phyloP scores from a whole-genome alignment of 1,140 invertebrate genomes.

The Anthonomus grandis region DNA sequence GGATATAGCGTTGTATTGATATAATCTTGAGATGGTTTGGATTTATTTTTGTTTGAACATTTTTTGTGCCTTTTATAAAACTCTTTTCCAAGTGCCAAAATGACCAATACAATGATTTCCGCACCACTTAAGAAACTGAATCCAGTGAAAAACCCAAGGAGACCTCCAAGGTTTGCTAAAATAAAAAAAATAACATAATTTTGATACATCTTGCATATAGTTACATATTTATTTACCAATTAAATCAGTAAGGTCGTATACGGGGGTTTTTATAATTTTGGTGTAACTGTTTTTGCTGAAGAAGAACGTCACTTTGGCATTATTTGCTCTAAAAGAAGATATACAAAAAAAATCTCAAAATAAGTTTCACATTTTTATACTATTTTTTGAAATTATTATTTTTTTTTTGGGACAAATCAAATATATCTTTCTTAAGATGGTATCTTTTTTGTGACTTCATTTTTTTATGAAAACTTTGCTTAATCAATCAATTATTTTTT shows the following conservation, averaged over 20 bases:
- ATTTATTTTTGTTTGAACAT: too few species aligned
- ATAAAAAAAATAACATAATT: neutral
- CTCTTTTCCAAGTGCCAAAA: constrained; percentile 4
- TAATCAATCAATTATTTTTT: too few species aligned
- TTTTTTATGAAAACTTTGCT: too few species aligned
- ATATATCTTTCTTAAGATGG: too few species aligned
- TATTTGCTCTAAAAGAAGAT: constrained; percentile 17
- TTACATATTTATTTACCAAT: constrained; percentile 3
- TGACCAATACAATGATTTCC: constrained; percentile 8
- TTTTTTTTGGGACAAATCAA: too few species aligned
- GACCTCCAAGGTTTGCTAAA: constrained; percentile 54
- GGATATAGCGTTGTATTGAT: too few species aligned
- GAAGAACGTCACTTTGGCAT: constrained; percentile 3
- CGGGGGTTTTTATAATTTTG: constrained; percentile 9
- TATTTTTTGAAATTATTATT: too few species aligned
- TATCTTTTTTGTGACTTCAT: too few species aligned
- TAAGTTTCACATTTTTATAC: too few species aligned
- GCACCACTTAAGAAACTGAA: constrained; percentile 71
- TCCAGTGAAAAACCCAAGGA: constrained; percentile 72
- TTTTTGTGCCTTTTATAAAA: constrained; percentile 2
- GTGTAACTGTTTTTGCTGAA: neutral
- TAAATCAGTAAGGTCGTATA: constrained; percentile 23
- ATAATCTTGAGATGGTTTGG: too few species aligned
- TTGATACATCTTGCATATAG: neutral
- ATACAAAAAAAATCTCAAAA: too few species aligned